phyloP scores from a whole-genome alignment of 2,888 invertebrate genomes.

The Camptogramma bilineatum region DNA sequence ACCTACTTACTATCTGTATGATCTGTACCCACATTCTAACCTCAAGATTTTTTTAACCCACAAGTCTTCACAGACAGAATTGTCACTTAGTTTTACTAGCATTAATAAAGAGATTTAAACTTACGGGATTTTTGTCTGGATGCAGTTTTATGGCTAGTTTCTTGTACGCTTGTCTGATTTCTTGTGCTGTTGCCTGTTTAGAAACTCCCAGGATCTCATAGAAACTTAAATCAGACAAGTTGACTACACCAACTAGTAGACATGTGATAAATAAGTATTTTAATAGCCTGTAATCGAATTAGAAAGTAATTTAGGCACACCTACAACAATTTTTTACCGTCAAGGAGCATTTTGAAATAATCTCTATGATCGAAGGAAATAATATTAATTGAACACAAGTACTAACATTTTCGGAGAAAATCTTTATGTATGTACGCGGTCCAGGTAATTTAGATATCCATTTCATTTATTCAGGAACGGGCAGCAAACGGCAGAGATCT shows the following conservation, averaged over 20 bases:
- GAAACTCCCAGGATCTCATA: slow-evolving; percentile 89
- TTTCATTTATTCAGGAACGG: neutral
- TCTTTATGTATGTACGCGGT: neutral
- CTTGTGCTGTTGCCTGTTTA: slow-evolving; percentile 88
- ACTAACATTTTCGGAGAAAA: neutral
- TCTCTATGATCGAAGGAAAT: too few species aligned
- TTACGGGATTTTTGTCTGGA: slow-evolving; percentile 90
- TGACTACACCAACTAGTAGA: slow-evolving; percentile 57
- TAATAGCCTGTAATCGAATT: slow-evolving; percentile 57
- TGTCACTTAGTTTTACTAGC: too few species aligned
- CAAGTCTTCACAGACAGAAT: too few species aligned
- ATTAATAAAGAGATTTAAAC: slow-evolving; percentile 41
- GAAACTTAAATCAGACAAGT: slow-evolving; percentile 67
- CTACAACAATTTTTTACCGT: neutral
- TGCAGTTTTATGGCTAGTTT: slow-evolving; percentile 90
- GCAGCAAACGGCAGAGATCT: slow-evolving; percentile 41
- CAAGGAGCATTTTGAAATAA: too few species aligned
- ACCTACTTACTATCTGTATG: too few species aligned
- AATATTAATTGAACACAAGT: neutral
- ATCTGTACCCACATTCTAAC: too few species aligned
- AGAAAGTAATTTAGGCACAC: neutral
- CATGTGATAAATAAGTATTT: slow-evolving; percentile 54
- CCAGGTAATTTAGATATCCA: neutral
- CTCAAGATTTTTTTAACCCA: too few species aligned
- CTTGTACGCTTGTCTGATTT: slow-evolving; percentile 92